These are phyloP conservation scores for Serrognathus titanus DNA, from an alignment of 2,888 invertebrate genomes.

Conservation along the genomic window DNA sequence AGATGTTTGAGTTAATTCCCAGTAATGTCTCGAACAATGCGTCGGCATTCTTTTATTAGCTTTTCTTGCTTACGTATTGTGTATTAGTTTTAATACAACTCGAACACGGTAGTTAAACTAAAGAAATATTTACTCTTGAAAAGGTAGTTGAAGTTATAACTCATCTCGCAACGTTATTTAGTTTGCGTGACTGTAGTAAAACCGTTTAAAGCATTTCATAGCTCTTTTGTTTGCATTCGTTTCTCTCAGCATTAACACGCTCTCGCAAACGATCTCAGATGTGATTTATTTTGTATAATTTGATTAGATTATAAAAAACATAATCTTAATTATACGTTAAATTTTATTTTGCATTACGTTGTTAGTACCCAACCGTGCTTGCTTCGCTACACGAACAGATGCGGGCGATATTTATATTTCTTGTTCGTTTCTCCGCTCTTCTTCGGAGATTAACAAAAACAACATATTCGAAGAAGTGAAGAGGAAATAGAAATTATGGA, in stretches of 20 bases:
- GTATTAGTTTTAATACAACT: too few relatives aligned
- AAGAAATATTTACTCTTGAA: slow-evolving; percentile 1
- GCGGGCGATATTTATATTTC: slow-evolving; percentile 5
- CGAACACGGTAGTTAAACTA: neutral
- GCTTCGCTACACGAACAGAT: too few relatives aligned
- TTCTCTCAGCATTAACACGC: neutral
- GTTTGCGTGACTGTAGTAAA: slow-evolving; percentile 7
- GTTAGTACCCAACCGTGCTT: too few relatives aligned
- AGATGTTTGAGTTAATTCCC: too few relatives aligned
- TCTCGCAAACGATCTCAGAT: neutral
- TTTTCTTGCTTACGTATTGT: too few relatives aligned
- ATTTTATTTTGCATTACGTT: too few relatives aligned
- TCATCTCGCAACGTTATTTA: slow-evolving; percentile 2
- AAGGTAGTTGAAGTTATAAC: slow-evolving; percentile 3
- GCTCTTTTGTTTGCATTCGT: neutral
- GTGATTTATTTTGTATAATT: slow-evolving; percentile 2
- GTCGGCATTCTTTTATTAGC: too few relatives aligned
- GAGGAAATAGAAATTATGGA: slow-evolving; percentile 34
- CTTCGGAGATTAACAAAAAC: slow-evolving; percentile 15
- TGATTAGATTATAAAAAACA: neutral
- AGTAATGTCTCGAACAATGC: too few relatives aligned
- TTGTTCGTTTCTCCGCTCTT: slow-evolving; percentile 3
- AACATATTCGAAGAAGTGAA: slow-evolving; percentile 18
- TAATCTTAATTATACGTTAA: too few relatives aligned
- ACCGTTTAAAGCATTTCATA: slow-evolving; percentile 2